Base-by-base conservation (phyloP, 2,797 vertebrate species). In the Champsocephalus gunnari region DNA sequence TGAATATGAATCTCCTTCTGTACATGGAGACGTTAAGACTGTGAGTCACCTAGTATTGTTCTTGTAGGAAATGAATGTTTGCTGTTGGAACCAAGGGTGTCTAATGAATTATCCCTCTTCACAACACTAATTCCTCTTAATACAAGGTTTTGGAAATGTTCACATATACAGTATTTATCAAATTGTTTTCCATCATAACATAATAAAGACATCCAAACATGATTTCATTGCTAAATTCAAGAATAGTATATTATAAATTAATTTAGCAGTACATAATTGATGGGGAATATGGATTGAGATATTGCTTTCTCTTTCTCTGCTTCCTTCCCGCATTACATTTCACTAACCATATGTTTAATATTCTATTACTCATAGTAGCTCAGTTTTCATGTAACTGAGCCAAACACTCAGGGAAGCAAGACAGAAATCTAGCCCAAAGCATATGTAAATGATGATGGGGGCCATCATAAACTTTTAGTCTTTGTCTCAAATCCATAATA, bases 401-500 rank as follows among this genome's bases (percentile, higher is more conserved):
- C 21, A 49, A 24, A 78, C 57, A 24, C 48, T 45, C 0, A 34
- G 10, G 28, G 5, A 44, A 21, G 53, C 12, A 41, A 17, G 14
- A 16, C 24, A 55, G 6, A 71, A 47, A 57, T 17, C 12, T 4
- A 38, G 16, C 43, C 41, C 21, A 9, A 24, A n/a, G 16, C 16
- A 51, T 21, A 56, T 59, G 44, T 28, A 50, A 58, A 53, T 54
- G 47, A 9, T 58, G 50, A 66, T 70, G 54, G 76, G 34, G 14
- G 44, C 28, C 48, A 48, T 65, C 34, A 67, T 32, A 38, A 5
- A 45, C 57, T 50, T 48, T 48, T 24, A 63, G 45, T 65, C 16
- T 17, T 56, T 9, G 10, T 38, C 32, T 80, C 3, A 67, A 70
- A 63, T 47, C 14, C 47, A 48, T 66, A 62, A 38, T 77, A 51